phyloP scores from a whole-genome alignment of 2,888 invertebrate species.

The Callyntrura sp. region DNA sequence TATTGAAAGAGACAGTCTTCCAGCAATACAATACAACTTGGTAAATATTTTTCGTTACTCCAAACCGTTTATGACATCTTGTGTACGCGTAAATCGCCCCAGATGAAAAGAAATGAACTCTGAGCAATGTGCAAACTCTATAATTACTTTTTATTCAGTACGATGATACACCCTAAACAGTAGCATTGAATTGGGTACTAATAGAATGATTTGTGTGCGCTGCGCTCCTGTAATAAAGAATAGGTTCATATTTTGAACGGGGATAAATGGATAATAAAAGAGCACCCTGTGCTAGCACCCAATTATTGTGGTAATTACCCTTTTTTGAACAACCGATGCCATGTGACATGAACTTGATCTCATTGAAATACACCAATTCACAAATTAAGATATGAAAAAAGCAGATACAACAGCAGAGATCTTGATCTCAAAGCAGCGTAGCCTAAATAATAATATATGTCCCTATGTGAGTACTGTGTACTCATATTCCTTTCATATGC shows the following conservation, averaged over 20 bases:
- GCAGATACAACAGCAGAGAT: background rate
- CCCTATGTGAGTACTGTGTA: no score
- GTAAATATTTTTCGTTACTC: no score
- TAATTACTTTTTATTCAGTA: constrained; percentile 21
- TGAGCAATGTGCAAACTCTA: no score
- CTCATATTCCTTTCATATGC: background rate
- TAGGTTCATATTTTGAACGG: background rate
- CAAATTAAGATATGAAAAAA: constrained; percentile 39
- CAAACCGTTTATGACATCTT: no score
- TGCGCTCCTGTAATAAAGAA: no score
- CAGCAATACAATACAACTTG: no score
- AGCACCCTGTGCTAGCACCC: constrained; percentile 49
- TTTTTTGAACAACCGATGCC: constrained; percentile 16
- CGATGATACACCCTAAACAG: no score
- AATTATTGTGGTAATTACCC: constrained; percentile 59
- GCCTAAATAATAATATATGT: background rate
- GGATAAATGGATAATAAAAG: constrained; percentile 37
- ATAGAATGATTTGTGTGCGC: constrained; percentile 6
- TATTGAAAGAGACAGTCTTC: background rate
- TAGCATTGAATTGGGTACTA: constrained; percentile 52
- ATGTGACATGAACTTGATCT: constrained; percentile 53
- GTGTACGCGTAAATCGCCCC: no score
- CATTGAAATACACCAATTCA: constrained; percentile 6
- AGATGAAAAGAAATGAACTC: no score
- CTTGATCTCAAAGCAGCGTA: background rate